These are phyloP conservation scores for Poeciliopsis presidionis DNA, from an alignment of 2,797 vertebrate genomes.

Conservation along the genomic window DNA sequence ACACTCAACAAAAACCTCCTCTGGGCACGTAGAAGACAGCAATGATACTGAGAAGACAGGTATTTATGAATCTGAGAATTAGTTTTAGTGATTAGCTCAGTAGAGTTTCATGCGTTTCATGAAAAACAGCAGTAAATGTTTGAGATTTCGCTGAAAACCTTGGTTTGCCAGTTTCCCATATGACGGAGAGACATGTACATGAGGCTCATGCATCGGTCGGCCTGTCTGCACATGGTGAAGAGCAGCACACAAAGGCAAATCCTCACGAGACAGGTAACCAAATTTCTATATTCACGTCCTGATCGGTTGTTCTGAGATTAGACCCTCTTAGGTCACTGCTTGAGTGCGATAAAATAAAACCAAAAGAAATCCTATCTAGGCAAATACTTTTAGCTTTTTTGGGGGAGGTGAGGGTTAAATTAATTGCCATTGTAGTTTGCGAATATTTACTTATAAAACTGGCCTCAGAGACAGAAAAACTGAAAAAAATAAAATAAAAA, in stretches of 20 bases:
- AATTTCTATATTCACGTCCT: not conserved
- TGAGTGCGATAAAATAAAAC: not conserved
- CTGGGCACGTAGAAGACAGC: constrained; percentile 18
- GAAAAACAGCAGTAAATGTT: not conserved
- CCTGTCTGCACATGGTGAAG: constrained; percentile 19
- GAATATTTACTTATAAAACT: not conserved
- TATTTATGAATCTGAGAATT: constrained; percentile 12
- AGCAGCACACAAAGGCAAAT: constrained; percentile 19
- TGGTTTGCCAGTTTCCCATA: constrained; percentile 24
- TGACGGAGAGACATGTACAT: constrained; percentile 10
- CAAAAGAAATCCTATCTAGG: not conserved
- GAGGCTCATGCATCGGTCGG: constrained; percentile 13
- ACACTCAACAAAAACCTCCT: constrained; percentile 23
- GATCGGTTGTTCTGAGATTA: not conserved
- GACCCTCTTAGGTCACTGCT: not conserved
- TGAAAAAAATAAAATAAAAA: not conserved
- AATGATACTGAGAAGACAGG: constrained; percentile 33
- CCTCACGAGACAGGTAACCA: constrained; percentile 31
- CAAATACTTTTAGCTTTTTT: not conserved
- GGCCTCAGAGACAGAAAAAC: not conserved
- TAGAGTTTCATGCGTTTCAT: not conserved
- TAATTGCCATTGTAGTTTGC: not conserved
- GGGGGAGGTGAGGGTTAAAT: too few species aligned
- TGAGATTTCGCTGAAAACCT: not conserved
- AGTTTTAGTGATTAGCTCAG: not conserved